phyloP scores from a whole-genome alignment of 1,140 invertebrate species.

The Drosophila oshimai region DNA sequence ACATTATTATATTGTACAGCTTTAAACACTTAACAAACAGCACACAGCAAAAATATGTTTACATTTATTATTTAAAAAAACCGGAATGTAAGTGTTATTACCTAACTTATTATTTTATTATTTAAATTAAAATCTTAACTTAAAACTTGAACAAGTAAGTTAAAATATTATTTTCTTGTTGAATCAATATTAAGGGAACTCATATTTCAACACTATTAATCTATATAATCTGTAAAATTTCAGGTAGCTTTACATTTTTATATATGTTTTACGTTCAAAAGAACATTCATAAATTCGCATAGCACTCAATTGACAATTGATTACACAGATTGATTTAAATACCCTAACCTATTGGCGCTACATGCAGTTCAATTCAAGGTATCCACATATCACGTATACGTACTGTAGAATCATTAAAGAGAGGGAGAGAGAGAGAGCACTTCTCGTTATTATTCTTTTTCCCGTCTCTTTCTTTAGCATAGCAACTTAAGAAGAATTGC shows the following conservation, averaged over 20 bases:
- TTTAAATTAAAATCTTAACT: too few relatives aligned
- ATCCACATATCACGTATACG: not conserved
- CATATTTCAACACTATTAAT: too few relatives aligned
- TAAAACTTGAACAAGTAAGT: too few relatives aligned
- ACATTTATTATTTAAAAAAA: not conserved
- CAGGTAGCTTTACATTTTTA: too few relatives aligned
- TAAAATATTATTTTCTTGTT: too few relatives aligned
- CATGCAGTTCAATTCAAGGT: not conserved
- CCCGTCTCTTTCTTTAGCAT: not conserved
- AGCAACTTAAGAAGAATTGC: conserved; percentile 38
- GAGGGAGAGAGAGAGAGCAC: not conserved
- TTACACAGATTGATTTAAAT: not conserved
- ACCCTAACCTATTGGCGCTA: not conserved
- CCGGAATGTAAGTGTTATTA: too few relatives aligned
- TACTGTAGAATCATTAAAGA: conserved; percentile 22
- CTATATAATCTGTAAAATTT: too few relatives aligned
- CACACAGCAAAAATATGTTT: too few relatives aligned
- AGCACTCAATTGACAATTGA: too few relatives aligned
- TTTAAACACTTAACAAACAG: too few relatives aligned
- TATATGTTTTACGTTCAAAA: too few relatives aligned
- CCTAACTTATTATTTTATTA: not conserved
- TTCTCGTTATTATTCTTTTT: conserved; percentile 18
- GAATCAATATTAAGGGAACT: too few relatives aligned
- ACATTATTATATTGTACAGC: not conserved
- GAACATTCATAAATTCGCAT: not conserved